phyloP scores from a whole-genome alignment of 2,797 vertebrate genomes.

The Hipposideros larvatus region DNA sequence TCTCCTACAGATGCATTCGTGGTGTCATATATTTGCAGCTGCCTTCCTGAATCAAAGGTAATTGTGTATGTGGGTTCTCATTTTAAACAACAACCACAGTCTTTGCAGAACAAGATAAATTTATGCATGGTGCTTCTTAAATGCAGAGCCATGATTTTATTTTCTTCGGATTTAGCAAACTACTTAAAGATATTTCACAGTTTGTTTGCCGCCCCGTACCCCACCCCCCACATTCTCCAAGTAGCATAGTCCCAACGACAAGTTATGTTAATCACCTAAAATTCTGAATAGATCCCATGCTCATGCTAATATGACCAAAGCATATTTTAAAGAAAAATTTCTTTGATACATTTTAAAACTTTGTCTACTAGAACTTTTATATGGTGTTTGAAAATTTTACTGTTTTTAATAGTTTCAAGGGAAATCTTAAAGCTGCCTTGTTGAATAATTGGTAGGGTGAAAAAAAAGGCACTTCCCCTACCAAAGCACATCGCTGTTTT shows the following conservation, averaged over 20 bases:
- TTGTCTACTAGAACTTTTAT: background rate
- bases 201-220: background rate
- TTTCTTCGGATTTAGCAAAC: background rate
- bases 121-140: background rate
- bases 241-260: background rate
- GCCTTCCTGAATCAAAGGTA: slow-evolving; percentile 39
- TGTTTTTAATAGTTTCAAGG: background rate
- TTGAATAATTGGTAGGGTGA: background rate
- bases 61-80: background rate
- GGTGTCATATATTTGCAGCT: slow-evolving; percentile 18
- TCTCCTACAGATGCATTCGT: background rate
- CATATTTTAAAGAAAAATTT: background rate
- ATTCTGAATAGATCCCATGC: background rate
- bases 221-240: background rate
- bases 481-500: background rate
- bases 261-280: background rate
- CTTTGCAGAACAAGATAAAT: slow-evolving; percentile 38
- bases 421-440: background rate
- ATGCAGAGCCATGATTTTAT: background rate
- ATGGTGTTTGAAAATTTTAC: background rate
- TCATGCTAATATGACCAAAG: background rate
- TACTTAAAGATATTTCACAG: background rate
- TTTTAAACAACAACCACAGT: background rate
- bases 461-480: background rate
- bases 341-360: background rate